A percentile compares a stretch with the other conserved stretches of the same genome.
Evolutionary conservation across 2,888 invertebrate genomes (phyloP).

Genomic region (Orthosia gracilis): DNA sequence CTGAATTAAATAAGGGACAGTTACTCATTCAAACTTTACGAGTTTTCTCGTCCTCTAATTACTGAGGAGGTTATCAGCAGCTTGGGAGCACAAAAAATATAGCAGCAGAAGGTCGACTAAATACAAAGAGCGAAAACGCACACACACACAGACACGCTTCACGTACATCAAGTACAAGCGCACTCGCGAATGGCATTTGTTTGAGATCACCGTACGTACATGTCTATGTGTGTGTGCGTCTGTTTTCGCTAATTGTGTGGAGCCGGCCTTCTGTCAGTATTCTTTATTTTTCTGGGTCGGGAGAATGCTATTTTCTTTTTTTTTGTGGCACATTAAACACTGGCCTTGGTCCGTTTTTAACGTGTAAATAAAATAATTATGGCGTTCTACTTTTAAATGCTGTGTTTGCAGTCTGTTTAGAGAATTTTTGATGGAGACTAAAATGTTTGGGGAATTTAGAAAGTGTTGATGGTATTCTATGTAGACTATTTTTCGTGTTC

Average conservation of each 20-base stretch:
- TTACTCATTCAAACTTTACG: conserved; percentile 62
- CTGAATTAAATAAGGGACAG: conserved; percentile 56
- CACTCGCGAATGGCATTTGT: neutral
- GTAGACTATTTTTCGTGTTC: neutral
- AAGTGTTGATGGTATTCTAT: conserved; percentile 12
- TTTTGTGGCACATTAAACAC: conserved; percentile 65
- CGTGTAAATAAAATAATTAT: conserved; percentile 64
- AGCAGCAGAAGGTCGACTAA: neutral
- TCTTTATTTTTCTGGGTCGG: neutral
- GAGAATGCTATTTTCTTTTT: conserved; percentile 62
- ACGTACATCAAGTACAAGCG: neutral
- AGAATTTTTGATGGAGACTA: conserved; percentile 29
- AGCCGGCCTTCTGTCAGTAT: conserved; percentile 4
- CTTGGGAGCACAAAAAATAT: conserved; percentile 9
- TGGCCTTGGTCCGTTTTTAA: conserved; percentile 61
- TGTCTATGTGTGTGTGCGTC: neutral
- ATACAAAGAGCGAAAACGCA: no score
- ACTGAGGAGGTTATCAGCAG: conserved; percentile 63
- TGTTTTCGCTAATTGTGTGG: neutral
- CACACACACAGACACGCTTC: neutral
- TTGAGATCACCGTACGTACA: neutral
- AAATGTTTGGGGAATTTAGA: conserved; percentile 41
- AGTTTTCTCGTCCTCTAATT: conserved; percentile 60
- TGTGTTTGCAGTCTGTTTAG: conserved; percentile 49
- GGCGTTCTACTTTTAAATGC: conserved; percentile 39